Evolutionary conservation across 2,888 invertebrate species (phyloP), one percentile per base, ranked within the genome.

Genomic region (Drosophila rubida): DNA sequence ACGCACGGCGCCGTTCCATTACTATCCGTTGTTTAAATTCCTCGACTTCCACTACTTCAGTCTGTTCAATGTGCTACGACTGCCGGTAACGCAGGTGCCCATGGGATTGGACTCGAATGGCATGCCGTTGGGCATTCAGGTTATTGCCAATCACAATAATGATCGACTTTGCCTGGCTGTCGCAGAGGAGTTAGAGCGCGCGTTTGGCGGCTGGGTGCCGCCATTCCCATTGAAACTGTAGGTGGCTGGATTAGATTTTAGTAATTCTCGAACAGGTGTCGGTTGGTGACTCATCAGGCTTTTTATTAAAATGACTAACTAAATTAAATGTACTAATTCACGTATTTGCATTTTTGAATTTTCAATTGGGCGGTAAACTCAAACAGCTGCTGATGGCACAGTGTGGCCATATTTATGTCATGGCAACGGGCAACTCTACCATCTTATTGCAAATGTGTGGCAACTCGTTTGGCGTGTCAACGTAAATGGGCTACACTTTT

Each of bases 151-250:
- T 59, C 94, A 95, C 70, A 94, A 96, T 89, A 96, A 96, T 81
- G 99, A 99, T 91, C 94, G 95, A 65, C 90, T 97, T 46, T 96
- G 97, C 72, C 91, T 99, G 49, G 96, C 97, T n/a, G 95, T 98
- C 2, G 98, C 98, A 1, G 94, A 95, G 88, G 97, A 97, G 90
- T 91, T 99, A 53, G 97, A 97, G 87, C 94, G 94, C 77, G 95
- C 94, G 1, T 98, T 98, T 89, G 98, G 97, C 41, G 98, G 98
- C 3, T 98, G 98, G 98, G 94, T 95, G 39, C 94, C 95, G 69
- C 96, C 96, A 4, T 93, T 93, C 67, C 88, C 78, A 37, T 61
- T 85, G 35, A 90, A 82, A 61, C 74, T 82, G 39, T 86, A 69
- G 70, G 25, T 13, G 35, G 11, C 14, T 44, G 4, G 42, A 0